A percentile compares a stretch with the other conserved stretches of the same genome.
Evolutionary conservation across 2,113 vertebrate genomes (phyloP).

Genomic region (Rattus rattus): DNA sequence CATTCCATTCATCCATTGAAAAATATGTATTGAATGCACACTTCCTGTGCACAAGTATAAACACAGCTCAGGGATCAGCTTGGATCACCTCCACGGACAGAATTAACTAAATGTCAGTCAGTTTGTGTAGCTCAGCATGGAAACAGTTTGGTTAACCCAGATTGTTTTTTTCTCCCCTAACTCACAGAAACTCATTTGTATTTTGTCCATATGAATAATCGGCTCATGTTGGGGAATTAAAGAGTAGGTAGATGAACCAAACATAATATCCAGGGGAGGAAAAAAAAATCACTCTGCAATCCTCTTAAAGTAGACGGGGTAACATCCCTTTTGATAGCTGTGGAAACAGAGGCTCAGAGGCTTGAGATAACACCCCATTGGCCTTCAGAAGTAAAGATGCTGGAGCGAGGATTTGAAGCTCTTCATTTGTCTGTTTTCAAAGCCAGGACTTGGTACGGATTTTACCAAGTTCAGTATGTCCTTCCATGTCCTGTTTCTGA

Average conservation of each 20-base stretch:
- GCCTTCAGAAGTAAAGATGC: conserved; percentile 12
- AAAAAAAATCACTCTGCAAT: not conserved
- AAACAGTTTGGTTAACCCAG: not conserved
- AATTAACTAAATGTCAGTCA: not conserved
- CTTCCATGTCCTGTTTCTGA: not conserved
- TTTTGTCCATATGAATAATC: not conserved
- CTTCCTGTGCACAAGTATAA: not conserved
- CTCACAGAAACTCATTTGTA: not conserved
- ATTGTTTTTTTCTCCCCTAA: not conserved
- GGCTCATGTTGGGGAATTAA: not conserved
- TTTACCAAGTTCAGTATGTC: not conserved
- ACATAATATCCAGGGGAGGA: not conserved
- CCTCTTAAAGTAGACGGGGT: conserved; percentile 11
- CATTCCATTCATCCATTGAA: conserved; percentile 10
- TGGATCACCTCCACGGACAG: not conserved
- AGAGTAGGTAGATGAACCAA: not conserved
- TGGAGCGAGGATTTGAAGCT: not conserved
- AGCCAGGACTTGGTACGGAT: not conserved
- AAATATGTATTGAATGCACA: not conserved
- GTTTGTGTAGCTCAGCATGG: not conserved
- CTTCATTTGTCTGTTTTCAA: not conserved
- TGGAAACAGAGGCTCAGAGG: conserved; percentile 51
- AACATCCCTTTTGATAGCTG: conserved; percentile 3
- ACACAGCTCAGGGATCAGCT: not conserved
- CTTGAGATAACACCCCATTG: not conserved